phyloP scores from a whole-genome alignment of 2,888 invertebrate species.

The Galerucella nymphaeae region DNA sequence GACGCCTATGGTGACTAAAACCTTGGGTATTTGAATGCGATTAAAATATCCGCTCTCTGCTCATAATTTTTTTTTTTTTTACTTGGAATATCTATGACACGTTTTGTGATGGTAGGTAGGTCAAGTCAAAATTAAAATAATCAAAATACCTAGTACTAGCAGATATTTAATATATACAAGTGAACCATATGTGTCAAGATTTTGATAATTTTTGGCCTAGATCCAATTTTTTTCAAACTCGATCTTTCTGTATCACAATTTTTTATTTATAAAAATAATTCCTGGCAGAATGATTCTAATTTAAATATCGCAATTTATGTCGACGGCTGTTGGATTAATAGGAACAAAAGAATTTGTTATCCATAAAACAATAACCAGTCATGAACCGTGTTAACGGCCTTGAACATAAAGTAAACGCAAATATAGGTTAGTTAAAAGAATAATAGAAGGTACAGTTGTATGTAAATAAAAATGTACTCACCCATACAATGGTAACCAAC shows the following conservation, averaged over 20 bases:
- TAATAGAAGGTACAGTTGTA: not conserved
- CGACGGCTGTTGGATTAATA: not conserved
- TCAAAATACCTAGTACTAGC: too few relatives aligned
- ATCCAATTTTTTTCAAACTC: not conserved
- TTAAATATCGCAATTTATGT: not conserved
- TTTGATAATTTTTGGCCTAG: not conserved
- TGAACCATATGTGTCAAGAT: not conserved
- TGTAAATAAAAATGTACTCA: constrained; percentile 57
- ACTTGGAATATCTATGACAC: too few relatives aligned
- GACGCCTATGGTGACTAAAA: too few relatives aligned
- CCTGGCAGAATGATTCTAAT: not conserved
- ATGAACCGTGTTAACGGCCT: not conserved
- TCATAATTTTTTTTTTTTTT: too few relatives aligned
- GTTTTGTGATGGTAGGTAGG: too few relatives aligned
- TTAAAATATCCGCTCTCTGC: too few relatives aligned
- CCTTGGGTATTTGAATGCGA: too few relatives aligned
- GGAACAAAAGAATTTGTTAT: too few relatives aligned
- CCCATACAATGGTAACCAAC: constrained; percentile 68
- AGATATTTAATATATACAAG: not conserved
- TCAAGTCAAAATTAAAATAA: not conserved
- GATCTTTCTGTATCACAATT: not conserved
- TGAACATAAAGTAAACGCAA: not conserved
- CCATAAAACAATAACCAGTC: not conserved
- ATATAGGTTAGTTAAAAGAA: not conserved
- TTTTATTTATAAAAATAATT: not conserved